These are phyloP conservation scores for Orcinus orca DNA, from an alignment of 2,113 vertebrate genomes.

Conservation along the genomic window DNA sequence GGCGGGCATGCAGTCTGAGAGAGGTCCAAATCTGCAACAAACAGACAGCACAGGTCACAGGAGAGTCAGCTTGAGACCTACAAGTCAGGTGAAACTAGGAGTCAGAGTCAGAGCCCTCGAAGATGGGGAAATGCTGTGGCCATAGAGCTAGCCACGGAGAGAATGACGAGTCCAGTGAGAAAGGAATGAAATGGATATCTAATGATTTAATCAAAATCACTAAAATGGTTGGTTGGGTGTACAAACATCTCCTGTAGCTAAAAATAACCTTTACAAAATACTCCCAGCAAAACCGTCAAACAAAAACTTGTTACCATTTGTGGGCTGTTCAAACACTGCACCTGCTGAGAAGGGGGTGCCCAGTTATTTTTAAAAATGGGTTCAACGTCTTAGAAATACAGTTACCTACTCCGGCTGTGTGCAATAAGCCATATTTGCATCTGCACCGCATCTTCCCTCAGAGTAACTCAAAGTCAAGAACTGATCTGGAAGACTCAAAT, in stretches of 20 bases:
- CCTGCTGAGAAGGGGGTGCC: background rate
- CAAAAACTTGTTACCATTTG: background rate
- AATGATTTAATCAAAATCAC: background rate
- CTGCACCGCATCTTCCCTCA: background rate
- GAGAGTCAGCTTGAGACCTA: background rate
- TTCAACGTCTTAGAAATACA: background rate
- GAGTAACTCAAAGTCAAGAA: background rate
- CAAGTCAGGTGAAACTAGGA: background rate
- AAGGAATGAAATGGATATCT: background rate
- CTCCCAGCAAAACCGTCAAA: background rate
- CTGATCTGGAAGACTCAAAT: background rate
- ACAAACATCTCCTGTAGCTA: background rate
- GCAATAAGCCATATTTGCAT: background rate
- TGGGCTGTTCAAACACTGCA: background rate
- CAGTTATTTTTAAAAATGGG: background rate
- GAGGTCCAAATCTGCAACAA: constrained; percentile 82
- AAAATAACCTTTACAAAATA: background rate
- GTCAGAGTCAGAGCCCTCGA: background rate
- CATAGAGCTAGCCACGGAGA: background rate
- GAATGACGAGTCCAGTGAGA: background rate
- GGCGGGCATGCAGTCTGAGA: constrained; percentile 55
- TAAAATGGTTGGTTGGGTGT: background rate
- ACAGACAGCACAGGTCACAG: constrained; percentile 56
- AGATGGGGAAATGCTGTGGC: background rate
- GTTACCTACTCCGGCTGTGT: background rate